Evolutionary conservation across 2,113 vertebrate species (phyloP), one percentile per base, ranked within the genome.

Genomic region (Phylloscopus trochilus): DNA sequence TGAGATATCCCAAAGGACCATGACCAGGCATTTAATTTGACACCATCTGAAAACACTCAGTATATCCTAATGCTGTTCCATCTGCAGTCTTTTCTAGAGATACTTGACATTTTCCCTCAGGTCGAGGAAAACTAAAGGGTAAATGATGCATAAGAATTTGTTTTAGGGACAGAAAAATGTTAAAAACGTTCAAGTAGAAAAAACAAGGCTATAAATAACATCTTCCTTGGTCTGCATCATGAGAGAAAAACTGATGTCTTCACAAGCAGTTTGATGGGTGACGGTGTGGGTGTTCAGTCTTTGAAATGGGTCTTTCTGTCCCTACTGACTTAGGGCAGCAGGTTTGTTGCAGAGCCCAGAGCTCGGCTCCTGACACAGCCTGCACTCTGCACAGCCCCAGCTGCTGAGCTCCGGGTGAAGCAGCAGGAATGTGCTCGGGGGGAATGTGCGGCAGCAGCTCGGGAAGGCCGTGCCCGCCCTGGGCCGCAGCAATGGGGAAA

Each of bases 381-480:
- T 3, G 7, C 35, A 35, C 9, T n/a, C 53, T 41, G 66, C 63
- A 33, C 43, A 39, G 56, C 37, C 66, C 13, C 15, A 70, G 6
- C 10, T 24, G 4, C 67, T 7, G 55, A 59, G 2, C 37, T 51
- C 43, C 20, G 46, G 46, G 24, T 43, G 8, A 13, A 51, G 19
- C 2, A 59, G 35, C 1, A 6, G 44, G n/a, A n/a, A n/a, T n/a
- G n/a, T n/a, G 44, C 15, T 59, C 19, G 30, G 20, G 11, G 27
- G 23, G 9, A 41, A 12, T 28, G 5, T 41, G 24, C 2, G 35
- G 30, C 15, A 30, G 19, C 0, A 0, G 49, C 4, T 80, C 1
- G 2, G 46, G 44, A 60, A 35, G 30, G 44, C 55, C 24, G 44
- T 0, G 15, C 37, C 44, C 28, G n/a, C 30, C 30, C 4, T 18